phyloP scores from a whole-genome alignment of 92 coral and sea anemone genomes.

The Epizoanthus scotinus region DNA sequence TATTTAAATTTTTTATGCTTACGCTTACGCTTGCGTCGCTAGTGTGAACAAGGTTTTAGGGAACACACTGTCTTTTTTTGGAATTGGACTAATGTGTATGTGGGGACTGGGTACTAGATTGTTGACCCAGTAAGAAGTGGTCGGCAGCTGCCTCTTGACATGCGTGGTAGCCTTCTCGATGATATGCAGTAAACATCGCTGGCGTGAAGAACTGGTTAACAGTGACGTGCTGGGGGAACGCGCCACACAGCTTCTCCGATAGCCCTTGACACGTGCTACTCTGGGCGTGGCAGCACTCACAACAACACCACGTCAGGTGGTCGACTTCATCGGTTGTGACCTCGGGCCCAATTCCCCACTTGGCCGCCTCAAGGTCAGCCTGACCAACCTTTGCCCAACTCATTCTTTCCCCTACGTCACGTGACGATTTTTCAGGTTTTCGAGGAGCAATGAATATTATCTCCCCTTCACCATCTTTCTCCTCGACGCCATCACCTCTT shows the following conservation, averaged over 20 bases:
- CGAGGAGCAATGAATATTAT: conserved; percentile 53
- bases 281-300: conserved; percentile 59
- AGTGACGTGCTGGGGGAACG: conserved; percentile 59
- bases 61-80: too few relatives aligned
- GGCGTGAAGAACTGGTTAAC: conserved; percentile 75
- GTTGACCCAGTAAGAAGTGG: conserved; percentile 40
- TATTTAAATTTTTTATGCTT: too few relatives aligned
- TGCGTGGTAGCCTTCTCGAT: conserved; percentile 68
- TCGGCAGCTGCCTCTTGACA: conserved; percentile 54
- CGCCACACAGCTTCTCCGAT: conserved; percentile 55
- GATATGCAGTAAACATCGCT: conserved; percentile 61
- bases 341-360: conserved; percentile 68
- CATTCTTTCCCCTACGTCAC: neutral
- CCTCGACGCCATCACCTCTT: conserved; percentile 19
- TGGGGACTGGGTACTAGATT: neutral
- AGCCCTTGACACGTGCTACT: conserved; percentile 21
- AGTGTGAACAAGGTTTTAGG: too few relatives aligned
- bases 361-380: conserved; percentile 35
- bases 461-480: conserved; percentile 61
- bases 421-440: conserved; percentile 21
- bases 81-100: too few relatives aligned
- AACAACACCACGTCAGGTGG: conserved; percentile 60
- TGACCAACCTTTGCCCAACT: conserved; percentile 57
- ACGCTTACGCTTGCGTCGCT: too few relatives aligned
- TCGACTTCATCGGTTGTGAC: conserved; percentile 49